These are phyloP conservation scores for Thysanoteuthis rhombus DNA, from an alignment of 2,888 invertebrate genomes.

Conservation along the genomic window DNA sequence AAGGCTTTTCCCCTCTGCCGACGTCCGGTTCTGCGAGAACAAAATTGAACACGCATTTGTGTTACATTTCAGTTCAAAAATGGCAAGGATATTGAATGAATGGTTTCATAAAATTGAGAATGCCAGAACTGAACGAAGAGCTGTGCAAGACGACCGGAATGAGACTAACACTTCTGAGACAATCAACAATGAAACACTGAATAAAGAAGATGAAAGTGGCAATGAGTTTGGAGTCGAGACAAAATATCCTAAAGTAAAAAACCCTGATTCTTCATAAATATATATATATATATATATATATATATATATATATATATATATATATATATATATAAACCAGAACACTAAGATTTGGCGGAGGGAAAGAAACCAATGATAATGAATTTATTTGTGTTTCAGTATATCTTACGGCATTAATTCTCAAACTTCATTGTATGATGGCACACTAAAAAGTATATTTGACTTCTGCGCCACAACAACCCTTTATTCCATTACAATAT, in stretches of 20 bases:
- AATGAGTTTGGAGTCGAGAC: background rate
- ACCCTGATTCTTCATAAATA: background rate
- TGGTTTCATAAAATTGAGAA: slow-evolving; percentile 44
- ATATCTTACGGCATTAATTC: too few species aligned
- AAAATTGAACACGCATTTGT: slow-evolving; percentile 84
- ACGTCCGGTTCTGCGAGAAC: slow-evolving; percentile 74
- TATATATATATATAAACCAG: too few species aligned
- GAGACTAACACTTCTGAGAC: background rate
- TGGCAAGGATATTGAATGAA: slow-evolving; percentile 61
- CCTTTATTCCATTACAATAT: too few species aligned
- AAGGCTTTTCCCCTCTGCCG: slow-evolving; percentile 73
- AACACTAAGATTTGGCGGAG: background rate
- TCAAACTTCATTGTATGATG: too few species aligned
- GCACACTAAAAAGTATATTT: too few species aligned
- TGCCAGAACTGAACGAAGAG: background rate
- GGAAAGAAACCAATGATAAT: too few species aligned
- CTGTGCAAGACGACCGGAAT: background rate
- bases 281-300: too few species aligned
- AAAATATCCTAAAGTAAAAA: background rate
- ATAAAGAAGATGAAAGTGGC: background rate
- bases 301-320: too few species aligned
- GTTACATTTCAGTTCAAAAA: slow-evolving; percentile 68
- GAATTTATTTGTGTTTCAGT: too few species aligned
- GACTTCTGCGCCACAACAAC: too few species aligned
- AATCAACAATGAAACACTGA: background rate